Evolutionary conservation across 2,888 invertebrate species (phyloP).

Genomic region (Drosophila pseudotakahashii): DNA sequence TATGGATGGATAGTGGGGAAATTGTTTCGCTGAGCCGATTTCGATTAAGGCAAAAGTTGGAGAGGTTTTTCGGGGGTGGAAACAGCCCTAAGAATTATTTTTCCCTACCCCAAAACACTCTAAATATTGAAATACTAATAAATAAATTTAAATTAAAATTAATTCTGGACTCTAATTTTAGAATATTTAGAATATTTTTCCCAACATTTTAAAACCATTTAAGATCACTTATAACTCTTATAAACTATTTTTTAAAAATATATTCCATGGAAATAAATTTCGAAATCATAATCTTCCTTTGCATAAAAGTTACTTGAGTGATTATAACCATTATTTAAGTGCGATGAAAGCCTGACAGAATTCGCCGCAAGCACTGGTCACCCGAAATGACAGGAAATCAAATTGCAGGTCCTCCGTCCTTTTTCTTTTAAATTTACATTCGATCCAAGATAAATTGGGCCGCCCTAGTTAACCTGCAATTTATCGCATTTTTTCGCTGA

Average conservation of each 20-base stretch:
- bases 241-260: too few relatives aligned
- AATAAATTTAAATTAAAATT: neutral
- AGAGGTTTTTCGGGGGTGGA: neutral
- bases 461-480: slow-evolving; percentile 37
- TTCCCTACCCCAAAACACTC: too few relatives aligned
- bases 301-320: neutral
- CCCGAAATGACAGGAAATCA: slow-evolving; percentile 14
- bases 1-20: slow-evolving; percentile 21
- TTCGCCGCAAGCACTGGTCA: slow-evolving; percentile 6
- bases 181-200: too few relatives aligned
- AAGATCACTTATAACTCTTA: too few relatives aligned
- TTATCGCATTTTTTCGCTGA: slow-evolving; percentile 35
- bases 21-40: slow-evolving; percentile 43
- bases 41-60: slow-evolving; percentile 41
- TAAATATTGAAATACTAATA: neutral
- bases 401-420: slow-evolving; percentile 7
- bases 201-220: too few relatives aligned
- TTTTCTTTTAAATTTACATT: slow-evolving; percentile 31
- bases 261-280: too few relatives aligned
- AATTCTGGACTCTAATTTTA: too few relatives aligned
- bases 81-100: too few relatives aligned
- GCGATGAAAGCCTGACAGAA: neutral
- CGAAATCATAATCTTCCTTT: too few relatives aligned
- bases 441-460: neutral
- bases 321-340: neutral